Evolutionary conservation across 2,797 vertebrate species (phyloP).

Genomic region (Clarias platycephalus): DNA sequence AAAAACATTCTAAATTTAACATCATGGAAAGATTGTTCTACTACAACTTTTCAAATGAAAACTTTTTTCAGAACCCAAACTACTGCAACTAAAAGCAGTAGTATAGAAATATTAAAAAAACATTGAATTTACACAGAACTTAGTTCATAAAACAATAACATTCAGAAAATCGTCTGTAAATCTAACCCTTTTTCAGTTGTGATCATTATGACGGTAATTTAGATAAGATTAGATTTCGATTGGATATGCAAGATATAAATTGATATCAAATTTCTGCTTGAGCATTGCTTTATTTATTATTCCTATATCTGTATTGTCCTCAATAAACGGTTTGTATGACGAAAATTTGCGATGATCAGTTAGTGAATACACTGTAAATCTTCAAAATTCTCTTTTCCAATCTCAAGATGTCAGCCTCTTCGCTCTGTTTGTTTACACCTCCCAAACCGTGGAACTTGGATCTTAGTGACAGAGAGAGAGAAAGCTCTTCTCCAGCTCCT

Average conservation of each 20-base stretch:
- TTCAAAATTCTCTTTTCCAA: not conserved
- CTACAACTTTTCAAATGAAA: no score
- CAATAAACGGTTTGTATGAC: not conserved
- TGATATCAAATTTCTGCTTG: not conserved
- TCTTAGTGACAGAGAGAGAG: conserved; percentile 16
- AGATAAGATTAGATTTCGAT: not conserved
- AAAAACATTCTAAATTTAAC: no score
- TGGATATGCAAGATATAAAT: not conserved
- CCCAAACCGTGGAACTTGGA: conserved; percentile 12
- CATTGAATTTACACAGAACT: no score
- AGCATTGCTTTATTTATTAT: not conserved
- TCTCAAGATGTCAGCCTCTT: not conserved
- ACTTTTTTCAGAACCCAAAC: no score
- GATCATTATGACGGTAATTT: not conserved
- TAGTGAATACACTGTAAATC: not conserved
- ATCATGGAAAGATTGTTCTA: not conserved
- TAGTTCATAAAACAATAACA: not conserved
- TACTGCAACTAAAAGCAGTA: not conserved
- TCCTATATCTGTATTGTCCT: not conserved
- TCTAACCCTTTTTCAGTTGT: not conserved
- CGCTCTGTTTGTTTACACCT: not conserved
- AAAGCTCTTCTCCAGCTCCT: conserved; percentile 35
- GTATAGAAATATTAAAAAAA: not conserved
- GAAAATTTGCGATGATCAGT: not conserved
- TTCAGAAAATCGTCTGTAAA: not conserved